A percentile compares a stretch with the other conserved stretches of the same genome.
Conservation (phyloP, 2,888 invertebrate genomes). For the Lordiphosa fenestrarum region DNA sequence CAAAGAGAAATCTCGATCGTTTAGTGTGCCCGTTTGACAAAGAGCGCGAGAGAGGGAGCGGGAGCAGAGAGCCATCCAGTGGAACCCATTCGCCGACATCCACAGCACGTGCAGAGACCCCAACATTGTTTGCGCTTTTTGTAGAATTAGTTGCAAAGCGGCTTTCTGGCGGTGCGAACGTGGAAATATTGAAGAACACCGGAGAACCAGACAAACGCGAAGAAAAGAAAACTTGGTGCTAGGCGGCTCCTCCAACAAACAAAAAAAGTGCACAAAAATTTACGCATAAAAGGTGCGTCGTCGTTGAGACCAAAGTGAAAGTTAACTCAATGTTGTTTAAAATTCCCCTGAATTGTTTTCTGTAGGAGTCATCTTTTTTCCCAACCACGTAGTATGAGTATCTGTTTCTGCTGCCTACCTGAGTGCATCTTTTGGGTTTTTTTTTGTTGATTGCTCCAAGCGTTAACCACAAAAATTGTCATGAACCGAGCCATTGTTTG, state of each 20-base stretch:
- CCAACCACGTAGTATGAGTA: slow-evolving; percentile 10
- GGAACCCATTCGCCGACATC: slow-evolving; percentile 32
- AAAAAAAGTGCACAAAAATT: slow-evolving; percentile 21
- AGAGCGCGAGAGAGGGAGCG: slow-evolving; percentile 14
- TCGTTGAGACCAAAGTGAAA: slow-evolving; percentile 31
- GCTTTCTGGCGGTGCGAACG: slow-evolving; percentile 59
- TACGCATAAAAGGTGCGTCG: slow-evolving; percentile 20
- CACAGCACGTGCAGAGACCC: slow-evolving; percentile 57
- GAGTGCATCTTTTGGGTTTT: slow-evolving; percentile 21
- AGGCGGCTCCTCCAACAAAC: slow-evolving; percentile 11
- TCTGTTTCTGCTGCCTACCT: slow-evolving; percentile 42
- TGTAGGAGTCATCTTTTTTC: slow-evolving; percentile 6
- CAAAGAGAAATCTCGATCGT: neutral
- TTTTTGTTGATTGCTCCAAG: slow-evolving; percentile 37
- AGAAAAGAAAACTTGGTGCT: slow-evolving; percentile 60
- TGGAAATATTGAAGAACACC: slow-evolving; percentile 25
- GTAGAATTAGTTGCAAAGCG: slow-evolving; percentile 71
- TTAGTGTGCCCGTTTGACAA: slow-evolving; percentile 17
- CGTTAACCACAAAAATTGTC: slow-evolving; percentile 41
- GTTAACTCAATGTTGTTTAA: slow-evolving; percentile 2
- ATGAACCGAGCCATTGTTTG: slow-evolving; percentile 46
- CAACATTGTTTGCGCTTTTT: slow-evolving; percentile 25
- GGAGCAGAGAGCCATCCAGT: slow-evolving; percentile 18
- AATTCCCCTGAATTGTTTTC: slow-evolving; percentile 1
- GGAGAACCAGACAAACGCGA: slow-evolving; percentile 23